Conservation (phyloP, 2,113 vertebrate species). For the Microtus ochrogaster region DNA sequence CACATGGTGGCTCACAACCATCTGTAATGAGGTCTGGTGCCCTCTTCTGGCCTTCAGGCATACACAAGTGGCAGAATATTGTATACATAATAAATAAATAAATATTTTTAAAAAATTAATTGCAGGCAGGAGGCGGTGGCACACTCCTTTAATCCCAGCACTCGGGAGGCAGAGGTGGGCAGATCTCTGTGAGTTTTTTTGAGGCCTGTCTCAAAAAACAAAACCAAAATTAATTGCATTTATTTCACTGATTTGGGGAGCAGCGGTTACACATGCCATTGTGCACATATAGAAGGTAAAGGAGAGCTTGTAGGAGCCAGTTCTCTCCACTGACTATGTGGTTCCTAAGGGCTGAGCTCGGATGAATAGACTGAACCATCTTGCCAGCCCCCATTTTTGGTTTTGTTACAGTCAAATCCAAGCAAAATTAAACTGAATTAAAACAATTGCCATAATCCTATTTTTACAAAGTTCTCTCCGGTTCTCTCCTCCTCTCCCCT, state of each 20-base stretch:
- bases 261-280: not conserved
- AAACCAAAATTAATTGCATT: not conserved
- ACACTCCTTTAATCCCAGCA: no score
- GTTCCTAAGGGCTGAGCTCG: not conserved
- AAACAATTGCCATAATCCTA: not conserved
- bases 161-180: no score
- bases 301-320: not conserved
- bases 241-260: not conserved
- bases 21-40: no score
- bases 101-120: not conserved
- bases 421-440: conserved; percentile 21
- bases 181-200: no score
- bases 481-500: not conserved
- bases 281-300: not conserved
- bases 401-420: not conserved
- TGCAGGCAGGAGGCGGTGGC: no score
- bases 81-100: no score
- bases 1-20: no score
- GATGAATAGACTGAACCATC: not conserved
- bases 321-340: not conserved
- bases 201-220: no score
- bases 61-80: no score
- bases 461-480: not conserved
- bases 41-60: no score
- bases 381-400: no score